Evolutionary conservation across 2,888 invertebrate species (phyloP), one percentile per base, ranked within the genome.

Genomic region (Volucella inflata): DNA sequence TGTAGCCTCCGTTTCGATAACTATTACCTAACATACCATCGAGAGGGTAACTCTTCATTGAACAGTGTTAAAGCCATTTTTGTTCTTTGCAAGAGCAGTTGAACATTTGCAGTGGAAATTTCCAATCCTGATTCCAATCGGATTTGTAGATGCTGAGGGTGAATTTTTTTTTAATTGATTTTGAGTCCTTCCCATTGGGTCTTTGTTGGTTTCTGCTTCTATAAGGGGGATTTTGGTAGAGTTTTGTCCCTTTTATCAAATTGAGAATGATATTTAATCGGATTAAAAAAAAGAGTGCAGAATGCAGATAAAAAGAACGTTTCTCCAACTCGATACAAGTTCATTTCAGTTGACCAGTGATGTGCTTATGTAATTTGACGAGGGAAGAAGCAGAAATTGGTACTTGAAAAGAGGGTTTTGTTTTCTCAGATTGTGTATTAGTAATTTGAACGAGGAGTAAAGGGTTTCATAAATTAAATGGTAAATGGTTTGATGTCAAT

Each of bases 81-180:
- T 74, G 30, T 50, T 30, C 40, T 57, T 40, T 14, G 12, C 36
- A 51, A 74, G 59, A 81, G 40, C 36, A 70, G 46, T 59, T 77
- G 60, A 62, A 64, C 64, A 74, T 30, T 60, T 71, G 48, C 14
- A 44, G 17, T 30, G 64, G 70, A n/a, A 57, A 53, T 64, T 62
- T 70, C 57, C 53, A 21, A 75, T 70, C 57, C 65, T 79, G 74
- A 79, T 70, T 70, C 12, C 78, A 75, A 79, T 84, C 59, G 79
- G 70, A 79, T 84, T 71, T 79, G 55, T 50, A 36, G 17, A 42
- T 55, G 30, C 68, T 42, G 36, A 50, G 50, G 40, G 68, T 51
- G 59, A 38, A 53, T 21, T 40, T 46, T 53, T 30, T 74, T 70
- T 64, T 48, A 84, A 84, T 84, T 84, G 83, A 79, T 84, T 84